A percentile compares a stretch with the other conserved stretches of the same genome.
Conservation (phyloP, 2,113 vertebrate genomes). For the Hippocampus mohnikei region DNA sequence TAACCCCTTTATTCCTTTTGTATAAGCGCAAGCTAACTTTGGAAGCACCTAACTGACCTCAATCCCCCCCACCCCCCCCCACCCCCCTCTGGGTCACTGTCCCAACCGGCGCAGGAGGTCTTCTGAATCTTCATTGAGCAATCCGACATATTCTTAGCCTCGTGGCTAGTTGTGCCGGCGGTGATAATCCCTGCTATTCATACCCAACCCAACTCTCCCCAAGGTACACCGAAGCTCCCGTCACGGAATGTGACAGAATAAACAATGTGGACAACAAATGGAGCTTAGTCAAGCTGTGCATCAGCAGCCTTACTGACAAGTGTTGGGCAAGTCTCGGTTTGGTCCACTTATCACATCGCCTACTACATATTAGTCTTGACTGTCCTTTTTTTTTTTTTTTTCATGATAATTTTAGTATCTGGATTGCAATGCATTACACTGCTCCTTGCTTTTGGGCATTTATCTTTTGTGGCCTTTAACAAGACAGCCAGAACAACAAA, state of each 20-base stretch:
- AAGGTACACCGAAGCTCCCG: constrained; percentile 23
- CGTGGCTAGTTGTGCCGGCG: constrained; percentile 39
- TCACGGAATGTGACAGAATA: constrained; percentile 30
- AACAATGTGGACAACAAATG: constrained; percentile 25
- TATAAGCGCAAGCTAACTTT: constrained; percentile 45
- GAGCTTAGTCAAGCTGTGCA: constrained; percentile 17
- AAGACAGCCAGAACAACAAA: too few relatives aligned
- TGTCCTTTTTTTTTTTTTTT: neutral
- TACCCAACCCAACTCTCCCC: constrained; percentile 37
- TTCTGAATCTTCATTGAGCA: constrained; percentile 17
- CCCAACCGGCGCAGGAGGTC: constrained; percentile 24
- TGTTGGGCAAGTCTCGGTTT: neutral
- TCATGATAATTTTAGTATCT: neutral
- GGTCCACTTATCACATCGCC: too few relatives aligned
- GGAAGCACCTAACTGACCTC: constrained; percentile 48
- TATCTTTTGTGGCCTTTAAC: too few relatives aligned
- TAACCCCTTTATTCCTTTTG: constrained; percentile 25
- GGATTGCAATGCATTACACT: neutral
- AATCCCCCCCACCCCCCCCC: constrained; percentile 56
- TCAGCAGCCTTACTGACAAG: constrained; percentile 5
- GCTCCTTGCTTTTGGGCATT: neutral
- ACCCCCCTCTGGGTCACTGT: constrained; percentile 52
- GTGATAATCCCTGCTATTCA: constrained; percentile 60
- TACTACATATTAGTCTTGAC: neutral
- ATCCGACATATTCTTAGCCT: constrained; percentile 43